Evolutionary conservation across 2,113 vertebrate species (phyloP).

Genomic region (Aspiorhynchus laticeps): DNA sequence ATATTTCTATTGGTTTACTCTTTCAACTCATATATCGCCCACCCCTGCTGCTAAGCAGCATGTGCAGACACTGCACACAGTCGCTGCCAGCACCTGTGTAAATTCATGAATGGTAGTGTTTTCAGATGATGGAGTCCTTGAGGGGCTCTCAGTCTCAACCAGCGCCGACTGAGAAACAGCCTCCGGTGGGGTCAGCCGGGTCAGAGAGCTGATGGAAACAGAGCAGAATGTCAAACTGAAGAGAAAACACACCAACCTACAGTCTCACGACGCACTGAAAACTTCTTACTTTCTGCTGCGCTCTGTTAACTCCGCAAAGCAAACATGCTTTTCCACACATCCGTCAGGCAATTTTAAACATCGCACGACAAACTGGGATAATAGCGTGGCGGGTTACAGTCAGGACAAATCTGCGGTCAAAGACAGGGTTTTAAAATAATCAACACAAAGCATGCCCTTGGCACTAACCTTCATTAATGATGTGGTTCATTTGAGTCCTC

Average conservation of each 20-base stretch:
- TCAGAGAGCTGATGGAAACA: constrained; percentile 55
- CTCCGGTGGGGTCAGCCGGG: constrained; percentile 45
- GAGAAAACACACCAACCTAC: constrained; percentile 45
- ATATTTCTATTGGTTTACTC: neutral
- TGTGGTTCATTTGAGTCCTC: constrained; percentile 53
- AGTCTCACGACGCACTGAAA: neutral
- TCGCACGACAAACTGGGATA: neutral
- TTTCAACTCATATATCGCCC: neutral
- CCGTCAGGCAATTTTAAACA: neutral
- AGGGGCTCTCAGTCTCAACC: constrained; percentile 42
- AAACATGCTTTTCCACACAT: neutral
- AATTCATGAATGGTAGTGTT: neutral
- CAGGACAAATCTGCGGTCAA: neutral
- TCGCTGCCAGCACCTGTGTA: neutral
- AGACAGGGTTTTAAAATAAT: constrained; percentile 33
- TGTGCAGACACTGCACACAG: neutral
- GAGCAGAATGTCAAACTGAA: constrained; percentile 71
- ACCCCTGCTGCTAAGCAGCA: neutral
- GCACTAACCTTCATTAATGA: constrained; percentile 54
- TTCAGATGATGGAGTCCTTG: neutral
- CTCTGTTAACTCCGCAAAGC: constrained; percentile 11
- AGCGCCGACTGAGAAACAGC: constrained; percentile 53
- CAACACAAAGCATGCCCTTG: constrained; percentile 30
- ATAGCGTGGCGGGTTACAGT: constrained; percentile 26
- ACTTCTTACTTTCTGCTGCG: neutral